These are phyloP conservation scores for Indicator indicator DNA, from an alignment of 2,113 vertebrate species.

Conservation along the genomic window DNA sequence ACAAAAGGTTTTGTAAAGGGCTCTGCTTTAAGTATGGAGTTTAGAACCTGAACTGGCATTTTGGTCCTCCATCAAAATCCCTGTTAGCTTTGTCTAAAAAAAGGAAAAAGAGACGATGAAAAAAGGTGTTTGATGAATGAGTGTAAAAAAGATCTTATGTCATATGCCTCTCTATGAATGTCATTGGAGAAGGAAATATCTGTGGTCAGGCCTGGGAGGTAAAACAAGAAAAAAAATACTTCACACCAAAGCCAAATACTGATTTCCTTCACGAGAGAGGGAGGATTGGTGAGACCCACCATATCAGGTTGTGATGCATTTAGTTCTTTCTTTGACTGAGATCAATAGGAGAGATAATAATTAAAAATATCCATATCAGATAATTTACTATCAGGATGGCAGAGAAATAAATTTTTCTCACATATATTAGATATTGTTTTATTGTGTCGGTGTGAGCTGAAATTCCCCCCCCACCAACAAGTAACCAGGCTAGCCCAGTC, in stretches of 20 bases:
- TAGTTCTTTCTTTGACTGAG: not conserved
- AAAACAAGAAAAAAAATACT: slow-evolving; percentile 5
- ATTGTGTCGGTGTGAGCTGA: too few relatives aligned
- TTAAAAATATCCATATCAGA: not conserved
- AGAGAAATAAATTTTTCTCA: not conserved
- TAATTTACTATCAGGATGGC: not conserved
- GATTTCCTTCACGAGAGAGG: not conserved
- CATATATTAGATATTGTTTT: not conserved
- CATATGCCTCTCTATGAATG: not conserved
- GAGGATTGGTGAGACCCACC: not conserved
- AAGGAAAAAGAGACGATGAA: not conserved
- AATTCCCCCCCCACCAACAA: too few relatives aligned
- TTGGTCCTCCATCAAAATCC: not conserved
- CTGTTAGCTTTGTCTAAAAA: not conserved
- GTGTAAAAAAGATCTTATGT: not conserved
- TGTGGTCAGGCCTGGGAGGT: not conserved
- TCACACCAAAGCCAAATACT: not conserved
- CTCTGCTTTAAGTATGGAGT: not conserved
- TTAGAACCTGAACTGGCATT: slow-evolving; percentile 25
- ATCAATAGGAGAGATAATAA: not conserved
- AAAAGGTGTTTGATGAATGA: not conserved
- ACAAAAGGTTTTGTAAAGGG: slow-evolving; percentile 43
- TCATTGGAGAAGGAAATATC: not conserved
- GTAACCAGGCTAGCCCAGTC: too few relatives aligned
- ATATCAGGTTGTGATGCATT: not conserved